Evolutionary conservation across 2,888 invertebrate species (phyloP), one percentile per base, ranked within the genome.

Genomic region (Andrena haemorrhoa): DNA sequence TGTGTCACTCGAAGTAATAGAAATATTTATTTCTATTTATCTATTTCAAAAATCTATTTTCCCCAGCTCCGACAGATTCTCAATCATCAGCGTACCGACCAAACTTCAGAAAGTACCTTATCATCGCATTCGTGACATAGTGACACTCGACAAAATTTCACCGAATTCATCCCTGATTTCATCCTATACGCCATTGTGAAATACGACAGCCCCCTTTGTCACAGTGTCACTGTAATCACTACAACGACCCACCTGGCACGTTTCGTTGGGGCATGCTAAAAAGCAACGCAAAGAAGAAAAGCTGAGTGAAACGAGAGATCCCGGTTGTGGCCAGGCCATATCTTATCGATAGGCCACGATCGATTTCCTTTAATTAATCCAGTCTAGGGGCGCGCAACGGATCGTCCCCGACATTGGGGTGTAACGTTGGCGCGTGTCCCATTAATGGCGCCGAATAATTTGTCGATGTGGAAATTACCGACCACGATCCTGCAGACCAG

Each of bases 361-460:
- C 82, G 79, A 81, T 84, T 79, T 79, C 80, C 79, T 71, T 79
- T 79, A 82, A 85, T 85, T 82, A 84, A 85, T 78, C 71, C 72
- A 72, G 47, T 72, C 71, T 41, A 4, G 51, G 66, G 77, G 31
- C 3, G 79, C 70, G 49, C 33, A 33, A 8, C 12, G 41, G 49
- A 71, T 69, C 56, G 56, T 47, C 60, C 73, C 51, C 60, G 53
- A 63, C 60, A 53, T 51, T 56, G 58, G 49, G 56, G 31, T 64
- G 69, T 74, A 77, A 76, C 66, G 82, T 86, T 80, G 82, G 77
- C 84, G 82, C 77, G 82, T 82, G 77, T 86, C 77, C 84, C 77
- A 76, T 86, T 86, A 83, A 79, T 70, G 65, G 70, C 58, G 68
- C 58, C 79, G 82, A 84, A 86, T 86, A 86, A 86, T 86, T 86